Base-by-base conservation (phyloP, 2,797 vertebrate genomes). In the Clamator glandarius region DNA sequence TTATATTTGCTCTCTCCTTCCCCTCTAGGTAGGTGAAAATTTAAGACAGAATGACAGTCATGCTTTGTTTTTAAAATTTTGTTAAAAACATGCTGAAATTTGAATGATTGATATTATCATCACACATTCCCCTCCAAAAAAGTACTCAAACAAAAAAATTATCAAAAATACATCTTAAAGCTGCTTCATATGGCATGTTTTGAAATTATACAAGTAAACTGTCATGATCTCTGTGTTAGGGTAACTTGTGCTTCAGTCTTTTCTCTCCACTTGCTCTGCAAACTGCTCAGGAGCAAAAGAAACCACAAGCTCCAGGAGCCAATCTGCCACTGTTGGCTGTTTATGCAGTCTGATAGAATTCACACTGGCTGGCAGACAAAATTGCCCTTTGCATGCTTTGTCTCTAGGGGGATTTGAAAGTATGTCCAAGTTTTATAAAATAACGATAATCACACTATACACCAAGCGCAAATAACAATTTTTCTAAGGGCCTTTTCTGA, bases 251-350 rank as follows among this genome's bases (percentile, higher is more conserved):
- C 23, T 92, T 87, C 75, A 46, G 41, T 46, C 20, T 73, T 63
- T 73, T 74, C 39, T 92, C 33, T 73, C 72, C 68, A 59, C 68
- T 89, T 89, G 58, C 48, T 88, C 64, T 62, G 57, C 63, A 88
- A 73, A 95, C 28, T 84, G 64, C 74, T 92, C 41, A 33, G 58
- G 54, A 95, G 62, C 79, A 89, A 62, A 81, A 76, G 73, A 67
- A 89, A 35, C 72, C 77, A n/a, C 25, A 67, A 94, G 78, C 74
- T 96, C 66, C 82, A 28, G 64, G 66, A 96, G 59, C 84, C 92
- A 95, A 88, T 84, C 86, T 96, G 91, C 88, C 89, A 88, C 76
- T 84, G 36, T 29, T 96, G 81, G 87, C 92, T 96, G 50, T 88
- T 95, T 92, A 83, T 90, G 68, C 35, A 93, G 85, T 83, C 84